Base-by-base conservation (phyloP, 2,113 vertebrate species). In the Myotis davidii region DNA sequence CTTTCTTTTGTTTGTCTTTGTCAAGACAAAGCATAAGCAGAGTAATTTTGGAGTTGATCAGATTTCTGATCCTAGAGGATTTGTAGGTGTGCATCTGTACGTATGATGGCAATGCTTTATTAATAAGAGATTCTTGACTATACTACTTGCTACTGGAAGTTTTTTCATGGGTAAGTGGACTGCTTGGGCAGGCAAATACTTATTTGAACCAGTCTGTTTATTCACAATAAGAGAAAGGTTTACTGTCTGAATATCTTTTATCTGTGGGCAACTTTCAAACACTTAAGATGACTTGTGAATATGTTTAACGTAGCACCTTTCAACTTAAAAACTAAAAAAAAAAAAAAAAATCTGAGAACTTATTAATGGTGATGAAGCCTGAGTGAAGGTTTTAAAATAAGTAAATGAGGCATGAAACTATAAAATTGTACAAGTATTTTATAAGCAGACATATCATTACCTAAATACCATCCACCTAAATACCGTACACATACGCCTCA, bases 171-270 rank as follows among this genome's bases (percentile, higher is more conserved):
- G 32, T 59, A 90, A 79, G 17, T 76, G 45, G n/a, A 42, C 48
- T 74, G n/a, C 16, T 50, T 14, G 50, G 23, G 7, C 39, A 39
- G 4, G 82, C 27, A 93, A 92, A 90, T 45, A 83, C 32, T 64
- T 69, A 61, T 54, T 61, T 37, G 32, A 88, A 45, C 6, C 7
- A 77, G 9, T 72, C 90, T 90, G 32, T 23, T 88, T 50, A 85
- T 84, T 93, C 25, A 23, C 27, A 45, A 29, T 39, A 83, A 81
- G 23, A 90, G 21, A 91, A 93, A 85, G 45, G 0, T 85, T 85
- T 86, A 65, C 88, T 54, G 14, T 94, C 88, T 95, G 85, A 18
- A 9, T 76, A 42, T 50, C n/a, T 76, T 90, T 88, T 65, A 48
- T 74, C 61, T 84, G 12, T 74, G 48, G 37, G 59, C 65, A 95